Evolutionary conservation across 2,797 vertebrate genomes (phyloP).

Genomic region (Poecilia picta): DNA sequence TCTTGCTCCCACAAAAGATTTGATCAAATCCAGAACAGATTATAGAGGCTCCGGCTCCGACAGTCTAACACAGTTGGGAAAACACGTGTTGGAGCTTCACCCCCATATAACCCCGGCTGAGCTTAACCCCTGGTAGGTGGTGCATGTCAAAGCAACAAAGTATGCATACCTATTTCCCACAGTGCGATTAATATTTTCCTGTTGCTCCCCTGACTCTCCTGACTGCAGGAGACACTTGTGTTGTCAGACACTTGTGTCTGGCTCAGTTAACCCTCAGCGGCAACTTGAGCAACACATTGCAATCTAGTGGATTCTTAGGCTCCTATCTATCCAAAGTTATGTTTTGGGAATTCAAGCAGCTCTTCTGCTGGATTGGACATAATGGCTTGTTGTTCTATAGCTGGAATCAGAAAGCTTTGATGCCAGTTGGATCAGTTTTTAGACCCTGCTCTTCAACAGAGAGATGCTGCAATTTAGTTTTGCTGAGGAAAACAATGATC

Average conservation of each 20-base stretch:
- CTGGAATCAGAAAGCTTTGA: neutral
- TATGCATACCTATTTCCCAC: neutral
- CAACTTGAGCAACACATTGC: neutral
- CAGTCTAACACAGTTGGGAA: neutral
- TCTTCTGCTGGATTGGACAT: neutral
- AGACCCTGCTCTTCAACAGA: neutral
- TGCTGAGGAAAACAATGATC: neutral
- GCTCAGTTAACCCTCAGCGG: neutral
- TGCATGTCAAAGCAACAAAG: neutral
- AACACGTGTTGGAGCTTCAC: neutral
- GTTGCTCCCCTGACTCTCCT: neutral
- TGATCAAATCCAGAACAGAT: neutral
- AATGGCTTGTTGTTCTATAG: neutral
- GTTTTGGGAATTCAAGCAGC: neutral
- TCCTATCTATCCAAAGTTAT: neutral
- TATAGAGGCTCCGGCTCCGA: neutral
- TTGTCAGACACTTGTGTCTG: neutral
- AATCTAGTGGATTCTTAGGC: neutral
- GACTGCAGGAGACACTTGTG: neutral
- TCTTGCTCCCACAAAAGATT: neutral
- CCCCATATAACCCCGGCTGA: neutral
- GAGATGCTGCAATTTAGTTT: neutral
- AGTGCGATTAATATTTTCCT: neutral
- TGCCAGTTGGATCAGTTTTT: no score
- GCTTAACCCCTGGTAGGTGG: neutral